These are phyloP conservation scores for Malthinus flaveolus DNA, from an alignment of 2,888 invertebrate genomes.

Conservation along the genomic window DNA sequence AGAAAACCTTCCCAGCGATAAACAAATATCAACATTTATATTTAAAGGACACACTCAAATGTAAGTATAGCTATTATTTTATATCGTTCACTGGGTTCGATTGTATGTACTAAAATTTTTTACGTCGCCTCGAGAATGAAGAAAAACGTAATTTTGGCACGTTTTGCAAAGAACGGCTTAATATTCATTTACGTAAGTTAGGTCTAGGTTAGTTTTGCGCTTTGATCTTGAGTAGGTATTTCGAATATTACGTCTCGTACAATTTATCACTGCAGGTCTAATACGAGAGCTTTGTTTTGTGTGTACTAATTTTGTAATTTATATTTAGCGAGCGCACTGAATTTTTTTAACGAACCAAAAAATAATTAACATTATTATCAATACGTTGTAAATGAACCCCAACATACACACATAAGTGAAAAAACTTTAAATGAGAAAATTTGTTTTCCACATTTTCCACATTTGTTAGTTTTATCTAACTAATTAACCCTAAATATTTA, in stretches of 20 bases:
- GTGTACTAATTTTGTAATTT: background rate
- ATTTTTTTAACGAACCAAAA: background rate
- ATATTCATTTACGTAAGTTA: conserved; percentile 17
- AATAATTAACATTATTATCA: background rate
- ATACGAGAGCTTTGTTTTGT: background rate
- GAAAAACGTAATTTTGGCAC: conserved; percentile 5
- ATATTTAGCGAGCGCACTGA: background rate
- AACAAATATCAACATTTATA: conserved; percentile 47
- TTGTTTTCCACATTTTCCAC: no score
- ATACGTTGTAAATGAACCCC: no score
- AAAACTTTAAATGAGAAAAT: no score
- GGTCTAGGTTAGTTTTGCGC: conserved; percentile 18
- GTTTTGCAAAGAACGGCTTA: conserved; percentile 3
- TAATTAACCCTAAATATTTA: no score
- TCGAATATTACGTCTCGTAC: conserved; percentile 2
- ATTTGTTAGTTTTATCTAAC: no score
- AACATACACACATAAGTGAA: no score
- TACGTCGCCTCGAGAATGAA: background rate
- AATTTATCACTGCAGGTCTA: background rate
- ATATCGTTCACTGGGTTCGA: no score
- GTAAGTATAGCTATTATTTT: conserved; percentile 38
- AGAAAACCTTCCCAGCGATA: conserved; percentile 43
- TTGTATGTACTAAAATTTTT: no score
- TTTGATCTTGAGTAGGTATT: conserved; percentile 7
- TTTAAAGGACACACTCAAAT: conserved; percentile 42